phyloP scores from a whole-genome alignment of 2,888 invertebrate species.

The Petrolisthes manimaculis region DNA sequence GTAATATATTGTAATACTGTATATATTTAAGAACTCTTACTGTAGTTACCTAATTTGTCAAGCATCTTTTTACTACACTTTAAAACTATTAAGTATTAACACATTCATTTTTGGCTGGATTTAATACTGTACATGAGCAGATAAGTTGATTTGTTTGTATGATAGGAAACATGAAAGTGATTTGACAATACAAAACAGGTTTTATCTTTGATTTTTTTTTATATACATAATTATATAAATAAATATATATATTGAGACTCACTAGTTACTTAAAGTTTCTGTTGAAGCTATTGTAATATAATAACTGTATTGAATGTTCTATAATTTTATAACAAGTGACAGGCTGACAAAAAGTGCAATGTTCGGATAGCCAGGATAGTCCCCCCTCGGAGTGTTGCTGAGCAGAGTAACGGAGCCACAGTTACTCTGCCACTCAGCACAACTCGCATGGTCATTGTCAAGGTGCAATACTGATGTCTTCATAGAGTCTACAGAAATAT shows the following conservation, averaged over 20 bases:
- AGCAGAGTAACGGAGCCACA: background rate
- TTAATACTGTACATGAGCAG: conserved; percentile 16
- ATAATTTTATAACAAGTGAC: conserved; percentile 24
- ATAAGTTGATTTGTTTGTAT: conserved; percentile 14
- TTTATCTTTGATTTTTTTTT: conserved; percentile 26
- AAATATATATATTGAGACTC: conserved; percentile 29
- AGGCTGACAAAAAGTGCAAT: conserved; percentile 48
- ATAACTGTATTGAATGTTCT: conserved; percentile 44
- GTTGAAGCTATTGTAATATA: conserved; percentile 50
- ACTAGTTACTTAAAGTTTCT: conserved; percentile 37
- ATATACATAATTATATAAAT: conserved; percentile 22
- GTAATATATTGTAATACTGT: conserved; percentile 50
- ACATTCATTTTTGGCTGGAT: background rate
- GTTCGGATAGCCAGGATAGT: conserved; percentile 7
- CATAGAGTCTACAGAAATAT: conserved; percentile 34
- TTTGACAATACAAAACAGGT: conserved; percentile 28
- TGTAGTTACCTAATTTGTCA: conserved; percentile 22
- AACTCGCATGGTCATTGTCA: conserved; percentile 17
- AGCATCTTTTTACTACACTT: conserved; percentile 1
- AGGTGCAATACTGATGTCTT: conserved; percentile 43
- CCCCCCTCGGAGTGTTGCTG: background rate
- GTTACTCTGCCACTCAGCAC: conserved; percentile 37
- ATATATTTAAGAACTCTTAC: background rate
- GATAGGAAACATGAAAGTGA: conserved; percentile 24
- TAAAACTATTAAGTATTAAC: conserved; percentile 11